Base-by-base conservation (phyloP, 2,797 vertebrate species). In the Chloroceryle amazona region DNA sequence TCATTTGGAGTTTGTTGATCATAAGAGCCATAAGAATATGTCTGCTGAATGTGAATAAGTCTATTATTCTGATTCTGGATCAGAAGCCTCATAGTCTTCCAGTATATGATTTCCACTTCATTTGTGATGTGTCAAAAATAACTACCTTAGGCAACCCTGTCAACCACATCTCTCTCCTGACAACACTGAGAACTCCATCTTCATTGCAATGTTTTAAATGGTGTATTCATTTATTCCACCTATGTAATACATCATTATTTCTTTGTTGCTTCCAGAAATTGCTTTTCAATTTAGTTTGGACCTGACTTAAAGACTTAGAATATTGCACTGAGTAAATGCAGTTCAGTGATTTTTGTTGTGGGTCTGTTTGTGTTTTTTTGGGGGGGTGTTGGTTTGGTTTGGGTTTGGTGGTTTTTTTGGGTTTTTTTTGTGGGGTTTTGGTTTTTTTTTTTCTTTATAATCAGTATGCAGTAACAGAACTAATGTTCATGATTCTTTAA, bases 111-210 rank as follows among this genome's bases (percentile, higher is more conserved):
- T 94, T 89, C 15, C 33, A 62, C 26, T 17, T 87, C 12, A 33
- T 17, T 72, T 80, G 4, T 80, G 33, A 78, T 47, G 23, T 66
- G 11, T 35, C 61, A 72, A 80, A 70, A 58, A 81, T 11, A 71
- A 35, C 8, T 70, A 17, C 17, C 51, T 41, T 13, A 72, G 47
- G 7, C 13, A 89, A 52, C 3, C 5, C 79, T 68, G 37, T 65
- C 66, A 79, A 57, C 15, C 10, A 79, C 8, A 37, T 37, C 11
- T 72, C 44, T 85, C 33, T 62, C 26, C 21, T 82, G 29, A 80
- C 23, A 63, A 13, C 0, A 0, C 14, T 47, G 19, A 55, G 19
- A 21, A 47, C 31, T 80, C 11, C 2, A 23, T 51, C 31, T 76
- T 93, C 42, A 62, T 15, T 41, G 29, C 4, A 57, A 5, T 44